Evolutionary conservation across 2,888 invertebrate species (phyloP), one percentile per base, ranked within the genome.

Genomic region (Hoplodrina blanda): DNA sequence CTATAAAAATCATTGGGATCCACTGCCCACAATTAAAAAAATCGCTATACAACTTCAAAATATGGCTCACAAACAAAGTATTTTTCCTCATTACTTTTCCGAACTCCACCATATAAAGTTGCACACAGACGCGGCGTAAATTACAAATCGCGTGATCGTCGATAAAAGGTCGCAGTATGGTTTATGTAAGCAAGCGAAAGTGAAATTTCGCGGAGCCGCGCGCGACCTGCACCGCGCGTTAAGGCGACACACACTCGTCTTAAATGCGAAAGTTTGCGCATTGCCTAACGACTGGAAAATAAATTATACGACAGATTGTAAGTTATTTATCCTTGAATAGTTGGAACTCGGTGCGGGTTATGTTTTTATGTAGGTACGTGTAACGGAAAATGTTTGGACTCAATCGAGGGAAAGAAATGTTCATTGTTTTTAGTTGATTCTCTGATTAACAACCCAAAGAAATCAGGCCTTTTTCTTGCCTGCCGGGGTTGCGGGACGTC

Each of bases 111-210:
- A 19, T 7, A 66, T 37, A 37, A 53, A 73, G 30, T 67, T 19
- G 52, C 69, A 59, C 20, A 17, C 50, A 52, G 64, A 57, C 65
- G 69, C 65, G 46, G 10, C 52, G 61, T 62, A 82, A 78, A 76
- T 76, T 66, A 67, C 74, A 74, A 82, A 78, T 75, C 74, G 76
- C 85, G 73, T 72, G 80, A 67, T 78, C 68, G 70, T 70, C 84
- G 81, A 87, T 89, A 88, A 89, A 91, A 92, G 91, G 90, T 91
- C 88, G 88, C 80, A 78, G 30, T n/a, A n/a, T 65, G 78, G 83
- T 92, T 93, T 93, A 93, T 91, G 91, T 94, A 94, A 94, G 90
- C 87, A 66, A 78, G 91, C 91, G 94, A 94, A 94, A 94, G 94
- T 93, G 94, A 94, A 93, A 93, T 90, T 90, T 83, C 82, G 82